A percentile compares a stretch with the other conserved stretches of the same genome.
Evolutionary conservation across 2,113 vertebrate genomes (phyloP).

Genomic region (Okapia johnstoni): DNA sequence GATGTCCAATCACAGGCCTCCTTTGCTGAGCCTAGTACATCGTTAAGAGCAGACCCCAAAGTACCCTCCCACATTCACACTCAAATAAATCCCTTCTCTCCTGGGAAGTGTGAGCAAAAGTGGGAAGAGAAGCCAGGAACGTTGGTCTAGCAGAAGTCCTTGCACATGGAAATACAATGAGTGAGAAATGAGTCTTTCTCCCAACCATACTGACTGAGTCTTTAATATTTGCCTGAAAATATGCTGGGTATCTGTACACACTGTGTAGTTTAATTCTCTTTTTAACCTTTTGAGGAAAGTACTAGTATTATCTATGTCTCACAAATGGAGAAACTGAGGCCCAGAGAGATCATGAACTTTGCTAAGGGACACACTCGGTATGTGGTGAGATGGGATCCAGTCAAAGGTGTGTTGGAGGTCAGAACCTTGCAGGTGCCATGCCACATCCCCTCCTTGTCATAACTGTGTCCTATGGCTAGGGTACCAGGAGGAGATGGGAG

Average conservation of each 20-base stretch:
- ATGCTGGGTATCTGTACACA: neutral
- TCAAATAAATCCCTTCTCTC: neutral
- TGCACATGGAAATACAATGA: neutral
- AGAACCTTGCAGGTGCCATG: neutral
- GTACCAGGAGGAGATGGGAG: accelerated
- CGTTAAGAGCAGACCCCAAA: neutral
- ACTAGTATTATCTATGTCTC: neutral
- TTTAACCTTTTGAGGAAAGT: neutral
- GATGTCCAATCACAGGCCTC: neutral
- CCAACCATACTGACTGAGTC: accelerated
- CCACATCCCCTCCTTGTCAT: accelerated
- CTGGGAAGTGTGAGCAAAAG: neutral
- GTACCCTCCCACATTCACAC: neutral
- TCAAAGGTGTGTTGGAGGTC: neutral
- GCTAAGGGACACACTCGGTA: no score
- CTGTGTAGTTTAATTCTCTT: neutral
- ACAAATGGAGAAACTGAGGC: neutral
- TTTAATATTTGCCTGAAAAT: neutral
- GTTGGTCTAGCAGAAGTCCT: neutral
- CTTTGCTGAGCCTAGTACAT: neutral
- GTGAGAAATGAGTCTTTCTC: neutral
- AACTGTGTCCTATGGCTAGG: neutral
- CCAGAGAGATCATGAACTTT: neutral
- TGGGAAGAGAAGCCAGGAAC: no score
- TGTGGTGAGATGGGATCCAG: neutral